Evolutionary conservation across 2,888 invertebrate genomes (phyloP).

Genomic region (Patella depressa): DNA sequence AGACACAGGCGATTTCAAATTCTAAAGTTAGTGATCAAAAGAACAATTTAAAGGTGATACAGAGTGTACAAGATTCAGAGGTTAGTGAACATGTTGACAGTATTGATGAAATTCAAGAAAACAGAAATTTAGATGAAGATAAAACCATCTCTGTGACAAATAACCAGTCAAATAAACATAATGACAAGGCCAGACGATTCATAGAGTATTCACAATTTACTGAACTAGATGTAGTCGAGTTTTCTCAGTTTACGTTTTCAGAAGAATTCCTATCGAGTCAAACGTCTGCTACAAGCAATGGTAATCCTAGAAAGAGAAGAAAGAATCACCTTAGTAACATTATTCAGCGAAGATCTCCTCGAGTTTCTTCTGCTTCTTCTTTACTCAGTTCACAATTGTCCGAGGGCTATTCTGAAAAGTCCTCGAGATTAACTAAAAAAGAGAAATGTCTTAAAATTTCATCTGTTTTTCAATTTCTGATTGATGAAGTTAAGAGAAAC

Average conservation of each 20-base stretch:
- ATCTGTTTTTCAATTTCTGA: conserved; percentile 56
- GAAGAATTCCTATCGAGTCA: conserved; percentile 37
- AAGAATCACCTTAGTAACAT: conserved; percentile 24
- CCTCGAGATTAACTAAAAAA: conserved; percentile 15
- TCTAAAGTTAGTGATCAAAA: neutral
- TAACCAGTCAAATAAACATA: neutral
- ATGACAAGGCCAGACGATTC: neutral
- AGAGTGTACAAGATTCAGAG: neutral
- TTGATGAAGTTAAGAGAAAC: conserved; percentile 53
- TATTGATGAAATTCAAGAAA: neutral
- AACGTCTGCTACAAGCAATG: neutral
- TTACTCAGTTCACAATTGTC: neutral
- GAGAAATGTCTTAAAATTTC: conserved; percentile 45
- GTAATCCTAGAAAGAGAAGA: neutral
- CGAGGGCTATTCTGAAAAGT: neutral
- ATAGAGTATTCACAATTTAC: conserved; percentile 34
- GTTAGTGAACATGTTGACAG: neutral
- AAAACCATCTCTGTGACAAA: conserved; percentile 1
- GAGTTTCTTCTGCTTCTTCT: conserved; percentile 23
- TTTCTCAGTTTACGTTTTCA: conserved; percentile 37
- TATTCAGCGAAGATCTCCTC: conserved; percentile 37
- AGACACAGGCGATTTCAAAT: neutral
- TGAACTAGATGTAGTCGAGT: conserved; percentile 39
- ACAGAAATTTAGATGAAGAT: neutral
- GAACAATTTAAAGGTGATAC: neutral